A percentile compares a stretch with the other conserved stretches of the same genome.
phyloP scores from a whole-genome alignment of 2,113 vertebrate species.

The Chelonoidis abingdonii region DNA sequence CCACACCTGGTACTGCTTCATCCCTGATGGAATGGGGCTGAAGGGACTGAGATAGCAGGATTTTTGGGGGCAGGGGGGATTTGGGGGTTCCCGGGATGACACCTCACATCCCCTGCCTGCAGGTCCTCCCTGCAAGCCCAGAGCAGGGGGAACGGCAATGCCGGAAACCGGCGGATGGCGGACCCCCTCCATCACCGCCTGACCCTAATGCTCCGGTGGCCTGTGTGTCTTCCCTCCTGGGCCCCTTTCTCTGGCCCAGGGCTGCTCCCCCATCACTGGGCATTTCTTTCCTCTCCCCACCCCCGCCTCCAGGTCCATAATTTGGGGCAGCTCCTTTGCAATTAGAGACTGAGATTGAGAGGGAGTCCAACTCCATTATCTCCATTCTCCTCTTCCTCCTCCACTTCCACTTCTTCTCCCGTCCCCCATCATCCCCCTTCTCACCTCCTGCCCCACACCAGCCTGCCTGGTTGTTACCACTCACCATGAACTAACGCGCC shows the following conservation, averaged over 20 bases:
- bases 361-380: background rate
- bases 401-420: background rate
- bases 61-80: background rate
- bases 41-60: background rate
- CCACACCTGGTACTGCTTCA: too few species aligned
- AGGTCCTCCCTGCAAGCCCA: background rate
- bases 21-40: background rate
- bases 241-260: background rate
- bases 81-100: background rate
- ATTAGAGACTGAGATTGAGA: background rate
- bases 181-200: background rate
- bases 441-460: constrained; percentile 53
- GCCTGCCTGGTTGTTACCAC: constrained; percentile 63
- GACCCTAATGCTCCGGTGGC: too few species aligned
- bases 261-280: background rate
- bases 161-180: too few species aligned
- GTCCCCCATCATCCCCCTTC: background rate
- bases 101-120: background rate
- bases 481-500: constrained; percentile 62
- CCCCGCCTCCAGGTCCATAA: background rate
- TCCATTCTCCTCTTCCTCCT: background rate
- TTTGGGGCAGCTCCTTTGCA: background rate
- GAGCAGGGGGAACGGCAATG: background rate
- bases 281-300: too few species aligned
- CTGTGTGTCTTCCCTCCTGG: background rate